Percentiles rank a stretch among this genome's conserved stretches.
Evolutionary conservation across 2,888 invertebrate genomes (phyloP).

Genomic region (Tolmerus cingulatus): DNA sequence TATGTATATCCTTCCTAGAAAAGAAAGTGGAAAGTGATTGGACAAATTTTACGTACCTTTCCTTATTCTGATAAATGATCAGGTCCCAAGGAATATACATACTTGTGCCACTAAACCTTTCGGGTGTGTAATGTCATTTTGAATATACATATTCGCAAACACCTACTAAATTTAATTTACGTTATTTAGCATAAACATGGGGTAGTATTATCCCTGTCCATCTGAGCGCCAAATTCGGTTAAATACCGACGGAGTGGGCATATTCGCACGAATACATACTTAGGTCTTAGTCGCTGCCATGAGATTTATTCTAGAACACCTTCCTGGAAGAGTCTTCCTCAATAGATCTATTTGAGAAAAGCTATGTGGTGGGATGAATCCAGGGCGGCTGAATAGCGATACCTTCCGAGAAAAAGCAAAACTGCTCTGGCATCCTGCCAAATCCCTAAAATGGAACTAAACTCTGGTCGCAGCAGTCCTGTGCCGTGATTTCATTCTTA

Average conservation of each 20-base stretch:
- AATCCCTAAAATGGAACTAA: constrained; percentile 34
- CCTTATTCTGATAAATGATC: constrained; percentile 13
- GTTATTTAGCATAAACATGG: not conserved
- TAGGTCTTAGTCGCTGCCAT: not conserved
- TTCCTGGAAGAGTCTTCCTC: not conserved
- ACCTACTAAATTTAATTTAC: constrained; percentile 9
- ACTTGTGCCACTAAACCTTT: not conserved
- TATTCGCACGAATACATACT: not conserved
- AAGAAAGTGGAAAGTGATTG: not conserved
- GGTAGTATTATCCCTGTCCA: not conserved
- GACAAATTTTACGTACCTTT: constrained; percentile 23
- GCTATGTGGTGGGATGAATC: not conserved
- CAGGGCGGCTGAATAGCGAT: not conserved
- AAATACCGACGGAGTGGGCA: not conserved
- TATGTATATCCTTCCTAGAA: not conserved
- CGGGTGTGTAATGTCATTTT: not conserved
- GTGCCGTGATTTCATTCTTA: constrained; percentile 41
- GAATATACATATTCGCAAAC: not conserved
- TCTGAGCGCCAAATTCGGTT: not conserved
- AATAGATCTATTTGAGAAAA: not conserved
- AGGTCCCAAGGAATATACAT: not conserved
- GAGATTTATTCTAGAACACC: not conserved
- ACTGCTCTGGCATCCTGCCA: constrained; percentile 33
- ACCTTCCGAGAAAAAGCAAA: not conserved
- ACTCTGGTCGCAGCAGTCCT: not conserved